Base-by-base conservation (phyloP, 2,113 vertebrate genomes). In the Misgurnus mizolepis region DNA sequence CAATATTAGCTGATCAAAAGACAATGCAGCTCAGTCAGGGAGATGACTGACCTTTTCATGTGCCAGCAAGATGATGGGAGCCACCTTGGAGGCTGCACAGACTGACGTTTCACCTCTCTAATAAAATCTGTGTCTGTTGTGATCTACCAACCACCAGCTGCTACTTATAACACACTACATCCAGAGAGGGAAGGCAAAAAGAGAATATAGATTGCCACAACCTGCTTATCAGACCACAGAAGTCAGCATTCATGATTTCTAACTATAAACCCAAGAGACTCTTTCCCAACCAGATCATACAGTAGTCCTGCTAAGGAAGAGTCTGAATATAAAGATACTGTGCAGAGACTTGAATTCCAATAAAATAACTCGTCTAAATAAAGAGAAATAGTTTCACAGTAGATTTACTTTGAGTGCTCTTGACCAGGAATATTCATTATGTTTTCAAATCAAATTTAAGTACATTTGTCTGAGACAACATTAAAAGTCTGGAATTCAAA, bases 71-170 rank as follows among this genome's bases (percentile, higher is more conserved):
- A 82, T 68, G 45, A 83, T 40, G 50, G 40, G 74, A 22, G 22
- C 22, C 22, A 22, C 22, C 22, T 22, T 22, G 22, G 22, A 73
- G 76, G 74, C 62, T 74, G 55, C 39, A 78, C 85, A 88, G 81
- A 86, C 80, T 82, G 82, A 86, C 77, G 71, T 72, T 83, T 88
- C 84, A 85, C 80, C 85, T 88, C 85, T 83, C 55, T 67, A 82
- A 83, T 83, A 58, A 75, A 87, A 82, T 81, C 81, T 85, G 75
- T 83, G 84, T 85, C 62, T 74, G 75, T 79, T 67, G 80, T 80
- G 83, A 87, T 83, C 80, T 82, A 83, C 89, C 83, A 88, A 87
- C 85, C 85, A 78, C 86, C 58, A 81, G 84, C 84, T 79, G 86
- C 78, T 62, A 90, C 70, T 78, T 84, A 78, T 82, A 88, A 82